A percentile compares a stretch with the other conserved stretches of the same genome.
Evolutionary conservation across 2,888 invertebrate species (phyloP).

Genomic region (Podabrus alpinus): DNA sequence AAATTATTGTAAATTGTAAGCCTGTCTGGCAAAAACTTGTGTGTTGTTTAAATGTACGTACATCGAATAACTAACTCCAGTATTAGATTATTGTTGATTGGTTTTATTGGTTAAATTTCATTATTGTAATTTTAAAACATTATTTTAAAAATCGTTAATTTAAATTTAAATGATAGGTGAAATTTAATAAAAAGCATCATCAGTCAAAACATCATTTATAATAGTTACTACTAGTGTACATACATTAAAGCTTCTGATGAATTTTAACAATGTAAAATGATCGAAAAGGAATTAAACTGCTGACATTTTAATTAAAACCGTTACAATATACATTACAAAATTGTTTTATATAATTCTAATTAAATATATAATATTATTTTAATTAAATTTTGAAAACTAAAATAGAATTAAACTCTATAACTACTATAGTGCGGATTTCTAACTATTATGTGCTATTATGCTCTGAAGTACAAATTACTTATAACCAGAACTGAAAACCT

Average conservation of each 20-base stretch:
- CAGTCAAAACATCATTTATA: conserved; percentile 14
- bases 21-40: no score
- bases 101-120: conserved; percentile 1
- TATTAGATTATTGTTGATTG: neutral
- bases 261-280: conserved; percentile 1
- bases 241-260: neutral
- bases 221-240: conserved; percentile 3
- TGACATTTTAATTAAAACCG: neutral
- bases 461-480: no score
- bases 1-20: no score
- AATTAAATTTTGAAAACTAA: neutral
- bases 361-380: neutral
- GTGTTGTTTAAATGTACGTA: no score
- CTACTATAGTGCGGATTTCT: no score
- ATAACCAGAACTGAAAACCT: no score
- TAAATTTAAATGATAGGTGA: conserved; percentile 9
- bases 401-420: neutral
- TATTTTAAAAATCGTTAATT: conserved; percentile 11
- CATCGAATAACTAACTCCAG: neutral
- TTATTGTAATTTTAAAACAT: conserved; percentile 7
- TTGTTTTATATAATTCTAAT: neutral
- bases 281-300: neutral
- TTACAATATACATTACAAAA: neutral
- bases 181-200: conserved; percentile 5
- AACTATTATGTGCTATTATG: no score